phyloP scores from a whole-genome alignment of 2,888 invertebrate genomes.

The Hoplodrina ambigua region DNA sequence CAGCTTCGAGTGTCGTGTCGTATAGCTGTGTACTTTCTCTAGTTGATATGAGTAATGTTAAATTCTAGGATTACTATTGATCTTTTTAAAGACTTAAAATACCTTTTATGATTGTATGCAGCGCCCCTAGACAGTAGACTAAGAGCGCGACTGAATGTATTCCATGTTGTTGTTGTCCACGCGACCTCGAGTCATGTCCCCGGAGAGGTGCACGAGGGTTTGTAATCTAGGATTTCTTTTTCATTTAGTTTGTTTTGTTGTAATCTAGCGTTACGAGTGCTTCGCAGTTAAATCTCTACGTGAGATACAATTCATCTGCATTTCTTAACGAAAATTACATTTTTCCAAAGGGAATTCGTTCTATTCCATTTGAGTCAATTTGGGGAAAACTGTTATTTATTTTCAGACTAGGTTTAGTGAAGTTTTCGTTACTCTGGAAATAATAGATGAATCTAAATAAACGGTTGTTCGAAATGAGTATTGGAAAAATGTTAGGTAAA shows the following conservation, averaged over 20 bases:
- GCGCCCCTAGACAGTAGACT: not conserved
- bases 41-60: not conserved
- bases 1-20: not conserved
- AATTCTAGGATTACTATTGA: not conserved
- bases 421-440: constrained; percentile 15
- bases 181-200: constrained; percentile 19
- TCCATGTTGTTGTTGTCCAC: constrained; percentile 13
- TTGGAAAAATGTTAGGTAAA: not conserved
- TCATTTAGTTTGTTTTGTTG: constrained; percentile 42
- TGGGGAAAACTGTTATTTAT: constrained; percentile 32
- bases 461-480: not conserved
- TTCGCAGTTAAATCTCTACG: constrained; percentile 46
- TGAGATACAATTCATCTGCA: constrained; percentile 54
- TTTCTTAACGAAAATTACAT: constrained; percentile 38
- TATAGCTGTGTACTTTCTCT: not conserved
- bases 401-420: constrained; percentile 17
- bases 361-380: constrained; percentile 37
- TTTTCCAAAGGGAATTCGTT: constrained; percentile 37
- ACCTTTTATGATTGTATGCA: not conserved
- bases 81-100: not conserved
- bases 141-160: constrained; percentile 17
- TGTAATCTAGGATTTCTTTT: constrained; percentile 38
- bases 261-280: constrained; percentile 36
- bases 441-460: constrained; percentile 17
- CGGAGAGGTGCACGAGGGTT: constrained; percentile 20